Evolutionary conservation across 2,797 vertebrate genomes (phyloP), one percentile per base, ranked within the genome.

Genomic region (Lepus oiostolus): DNA sequence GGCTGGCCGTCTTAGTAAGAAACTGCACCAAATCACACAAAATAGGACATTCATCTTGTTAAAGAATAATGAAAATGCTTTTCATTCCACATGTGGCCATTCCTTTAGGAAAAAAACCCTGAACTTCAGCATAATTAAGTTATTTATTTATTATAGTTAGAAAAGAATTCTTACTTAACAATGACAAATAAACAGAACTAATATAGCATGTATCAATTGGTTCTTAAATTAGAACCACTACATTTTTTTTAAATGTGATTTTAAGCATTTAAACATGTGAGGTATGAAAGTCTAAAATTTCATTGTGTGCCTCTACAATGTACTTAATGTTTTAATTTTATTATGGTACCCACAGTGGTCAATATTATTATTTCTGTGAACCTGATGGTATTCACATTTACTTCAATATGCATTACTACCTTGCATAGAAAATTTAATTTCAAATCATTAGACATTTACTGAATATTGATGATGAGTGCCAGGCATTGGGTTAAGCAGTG

Each of bases 281-380:
- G 52, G 5, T 47, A 13, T 88, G 30, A 80, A 92, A 93, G 7
- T 86, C 35, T 7, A 93, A 91, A 90, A 79, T 93, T 93, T 89
- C 26, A 79, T 71, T 65, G 32, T 89, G 32, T 60, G 30, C 26
- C 17, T 85, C 0, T 63, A 71, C 28, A 13, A 26, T 85, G 70
- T 82, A n/a, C 62, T 95, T 88, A 91, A 21, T 92, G 72, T 83
- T 92, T 93, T 68, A 93, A 88, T 95, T 90, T 94, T 90, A 90
- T 95, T 86, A 74, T 14, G 22, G 92, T 94, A 96, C 50, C 62
- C 5, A 26, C 52, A 77, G 22, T 82, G 68, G 62, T 30, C 28
- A 94, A 68, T 47, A 91, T 79, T 76, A 85, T 88, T 81, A 81
- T 85, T 82, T 91, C 54, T 76, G 38, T 85, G 83, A 93, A 65